Evolutionary conservation across 2,888 invertebrate genomes (phyloP), one percentile per base, ranked within the genome.

Genomic region (Agrotis puta): DNA sequence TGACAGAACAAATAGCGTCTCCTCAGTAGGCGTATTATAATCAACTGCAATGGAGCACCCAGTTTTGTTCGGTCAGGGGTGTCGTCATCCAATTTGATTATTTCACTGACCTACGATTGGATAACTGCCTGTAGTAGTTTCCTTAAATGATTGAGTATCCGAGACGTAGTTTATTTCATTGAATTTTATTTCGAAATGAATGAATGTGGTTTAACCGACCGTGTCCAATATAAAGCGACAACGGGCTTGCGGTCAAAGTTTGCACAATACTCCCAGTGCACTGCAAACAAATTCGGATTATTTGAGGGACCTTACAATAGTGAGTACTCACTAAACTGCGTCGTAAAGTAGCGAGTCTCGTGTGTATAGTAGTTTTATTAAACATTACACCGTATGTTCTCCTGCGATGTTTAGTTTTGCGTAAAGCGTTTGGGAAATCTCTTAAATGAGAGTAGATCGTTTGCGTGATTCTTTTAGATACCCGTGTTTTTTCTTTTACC

Each of bases 41-140:
- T 81, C 70, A 74, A 63, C 73, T 79, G 76, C 70, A 81, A 79
- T 71, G 72, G 66, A 83, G 77, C 81, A 79, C 79, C 84, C 77
- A 74, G 74, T 81, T 75, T 54, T 47, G 70, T 59, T 65, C 53
- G 48, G 58, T 68, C 66, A 63, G 48, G 64, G 62, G 68, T 82
- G 84, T 66, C 82, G 82, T 85, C 86, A 85, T 85, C 71, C 69
- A 74, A 70, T 78, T 79, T 77, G 72, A 70, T 75, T 66, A 84
- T 82, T 82, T 79, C 71, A 72, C 74, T 63, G 70, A 73, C 64
- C 67, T 64, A 66, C 64, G 80, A 85, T 85, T 84, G 84, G 75
- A 84, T 84, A 85, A 84, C 77, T 84, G 70, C 61, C 54, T 11
- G 66, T 76, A 65, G 70, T 76, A 57, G 69, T 69, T 76, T 83